Evolutionary conservation across 2,797 vertebrate species (phyloP).

Genomic region (Podargus strigoides): DNA sequence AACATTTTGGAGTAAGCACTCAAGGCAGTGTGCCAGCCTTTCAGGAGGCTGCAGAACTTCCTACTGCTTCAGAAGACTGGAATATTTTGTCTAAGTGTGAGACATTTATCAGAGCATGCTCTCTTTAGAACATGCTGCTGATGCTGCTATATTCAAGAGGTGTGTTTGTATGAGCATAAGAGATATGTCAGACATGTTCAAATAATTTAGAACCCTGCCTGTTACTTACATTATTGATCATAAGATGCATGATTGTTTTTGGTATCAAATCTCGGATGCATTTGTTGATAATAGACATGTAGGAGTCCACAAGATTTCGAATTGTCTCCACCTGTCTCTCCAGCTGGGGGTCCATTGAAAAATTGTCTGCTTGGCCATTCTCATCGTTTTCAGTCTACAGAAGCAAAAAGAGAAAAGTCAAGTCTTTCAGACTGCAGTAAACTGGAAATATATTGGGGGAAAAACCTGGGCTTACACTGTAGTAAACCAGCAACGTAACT

Average conservation of each 20-base stretch:
- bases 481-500: neutral
- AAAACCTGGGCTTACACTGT: neutral
- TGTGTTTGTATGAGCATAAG: neutral
- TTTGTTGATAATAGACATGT: slow-evolving; percentile 93
- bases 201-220: neutral
- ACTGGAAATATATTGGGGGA: neutral
- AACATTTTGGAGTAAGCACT: neutral
- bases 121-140: neutral
- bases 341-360: slow-evolving; percentile 88
- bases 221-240: slow-evolving; percentile 81
- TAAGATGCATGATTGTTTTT: slow-evolving; percentile 82
- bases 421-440: neutral
- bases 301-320: slow-evolving; percentile 90
- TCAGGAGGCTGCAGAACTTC: neutral
- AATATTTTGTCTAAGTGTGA: neutral
- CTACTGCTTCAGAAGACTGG: neutral
- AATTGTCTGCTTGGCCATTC: slow-evolving; percentile 80
- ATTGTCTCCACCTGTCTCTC: slow-evolving; percentile 94
- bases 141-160: neutral
- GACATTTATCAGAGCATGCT: neutral
- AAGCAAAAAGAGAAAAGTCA: neutral
- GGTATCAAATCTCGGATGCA: slow-evolving; percentile 81
- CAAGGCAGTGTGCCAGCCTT: neutral
- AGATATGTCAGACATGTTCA: neutral
- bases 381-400: slow-evolving; percentile 79